Base-by-base conservation (phyloP, 35 echinoderm and acorn worm genomes). In the Hemicentrotus pulcherrimus region DNA sequence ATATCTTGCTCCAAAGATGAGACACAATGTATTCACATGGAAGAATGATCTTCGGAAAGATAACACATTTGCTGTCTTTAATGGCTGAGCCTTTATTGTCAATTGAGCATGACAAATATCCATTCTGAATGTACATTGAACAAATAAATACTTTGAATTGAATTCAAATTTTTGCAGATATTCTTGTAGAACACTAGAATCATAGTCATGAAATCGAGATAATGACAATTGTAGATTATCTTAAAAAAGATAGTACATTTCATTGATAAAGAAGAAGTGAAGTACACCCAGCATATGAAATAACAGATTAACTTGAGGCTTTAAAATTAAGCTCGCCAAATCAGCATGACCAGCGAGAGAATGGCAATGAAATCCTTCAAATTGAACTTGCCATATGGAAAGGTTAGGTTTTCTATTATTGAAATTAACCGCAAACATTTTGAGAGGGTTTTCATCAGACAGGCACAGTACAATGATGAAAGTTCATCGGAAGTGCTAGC, bases 361-460 rank as follows among this genome's bases (percentile, higher is more conserved):
- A n/a, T 55, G 65, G 19, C 22, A 78, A 78, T 78, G 65, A n/a
- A 78, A 78, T 78, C 65, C 65, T 78, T 78, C 65, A 78, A 78
- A 22, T 78, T 78, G 65, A 78, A 78, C 65, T 78, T 78, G 19
- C 65, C 65, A 78, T 28, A 78, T 28, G 24, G 65, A 78, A 78
- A 78, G 22, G 65, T 78, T 78, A 78, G 65, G 65, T n/a, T 78
- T 78, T 28, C 19, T 28, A 78, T 78, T 78, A 78, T 78, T 28
- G 65, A 24, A 78, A n/a, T 78, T n/a, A 78, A 78, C 65, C 65
- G 19, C 65, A 78, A 78, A 78, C 65, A 78, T 78, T 78, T 78
- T 78, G 65, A 78, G 65, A 78, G 65, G 65, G 65, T 78, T 78
- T 28, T 0, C 65, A 78, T 78, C 50, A 55, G 50, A 55, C 50